Percentiles rank a stretch among this genome's conserved stretches.
Conservation (phyloP, 1,140 invertebrate genomes). For the Brachionus plicatilis region DNA sequence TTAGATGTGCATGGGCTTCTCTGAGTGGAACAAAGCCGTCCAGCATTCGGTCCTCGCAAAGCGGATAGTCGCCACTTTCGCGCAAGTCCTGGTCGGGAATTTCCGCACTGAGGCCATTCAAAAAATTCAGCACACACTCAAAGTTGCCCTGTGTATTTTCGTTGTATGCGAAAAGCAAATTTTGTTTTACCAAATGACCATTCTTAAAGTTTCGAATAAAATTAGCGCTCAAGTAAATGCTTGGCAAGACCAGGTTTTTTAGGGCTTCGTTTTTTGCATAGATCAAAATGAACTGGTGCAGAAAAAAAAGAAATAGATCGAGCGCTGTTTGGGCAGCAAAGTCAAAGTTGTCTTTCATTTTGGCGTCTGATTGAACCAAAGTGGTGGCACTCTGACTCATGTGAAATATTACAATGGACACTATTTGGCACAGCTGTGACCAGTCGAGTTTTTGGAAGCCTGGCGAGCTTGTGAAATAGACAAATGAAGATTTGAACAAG, state of each 20-base stretch:
- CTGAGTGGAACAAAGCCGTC: constrained; percentile 17
- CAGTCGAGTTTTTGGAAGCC: background rate
- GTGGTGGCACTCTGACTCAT: background rate
- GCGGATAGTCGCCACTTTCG: background rate
- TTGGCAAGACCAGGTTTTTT: background rate
- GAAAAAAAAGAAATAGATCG: background rate
- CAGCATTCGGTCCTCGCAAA: constrained; percentile 2
- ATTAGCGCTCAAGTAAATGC: background rate
- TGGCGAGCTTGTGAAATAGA: background rate
- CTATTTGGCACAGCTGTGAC: background rate
- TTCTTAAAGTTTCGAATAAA: background rate
- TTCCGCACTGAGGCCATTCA: background rate
- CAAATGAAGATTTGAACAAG: background rate
- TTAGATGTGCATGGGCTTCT: background rate
- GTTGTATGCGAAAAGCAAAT: background rate
- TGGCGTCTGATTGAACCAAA: background rate
- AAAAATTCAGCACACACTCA: background rate
- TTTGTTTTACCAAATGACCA: background rate
- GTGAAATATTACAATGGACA: background rate
- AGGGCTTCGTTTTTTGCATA: background rate
- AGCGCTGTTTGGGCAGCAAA: background rate
- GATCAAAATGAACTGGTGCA: background rate
- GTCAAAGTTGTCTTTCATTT: constrained; percentile 10
- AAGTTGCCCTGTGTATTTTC: background rate
- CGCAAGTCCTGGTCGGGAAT: background rate